Evolutionary conservation across 2,113 vertebrate genomes (phyloP).

Genomic region (Ptilorrhoa leucosticta): DNA sequence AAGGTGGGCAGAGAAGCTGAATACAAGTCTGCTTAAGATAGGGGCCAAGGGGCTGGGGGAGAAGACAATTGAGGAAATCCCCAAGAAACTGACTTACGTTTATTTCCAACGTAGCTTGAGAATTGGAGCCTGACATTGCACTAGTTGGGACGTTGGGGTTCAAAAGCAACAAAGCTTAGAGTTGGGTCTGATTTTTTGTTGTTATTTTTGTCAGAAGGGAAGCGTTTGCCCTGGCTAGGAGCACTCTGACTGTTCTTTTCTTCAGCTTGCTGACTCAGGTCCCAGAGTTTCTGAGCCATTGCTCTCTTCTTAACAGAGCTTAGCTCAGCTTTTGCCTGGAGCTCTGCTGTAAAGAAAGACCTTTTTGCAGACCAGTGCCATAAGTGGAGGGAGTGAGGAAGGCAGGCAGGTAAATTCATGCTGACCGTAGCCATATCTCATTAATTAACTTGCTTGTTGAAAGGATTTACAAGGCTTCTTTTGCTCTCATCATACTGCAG

Average conservation of each 20-base stretch:
- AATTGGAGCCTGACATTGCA: background rate
- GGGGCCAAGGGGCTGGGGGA: too few species aligned
- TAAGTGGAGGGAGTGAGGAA: background rate
- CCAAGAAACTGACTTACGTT: background rate
- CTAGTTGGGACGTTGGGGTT: background rate
- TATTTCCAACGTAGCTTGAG: background rate
- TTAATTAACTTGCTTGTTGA: constrained; percentile 17
- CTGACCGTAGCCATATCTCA: background rate
- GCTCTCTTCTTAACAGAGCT: background rate
- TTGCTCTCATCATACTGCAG: background rate
- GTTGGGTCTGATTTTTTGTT: background rate
- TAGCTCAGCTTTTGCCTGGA: constrained; percentile 45
- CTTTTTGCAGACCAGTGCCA: background rate
- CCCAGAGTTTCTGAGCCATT: background rate
- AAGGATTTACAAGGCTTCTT: constrained; percentile 41
- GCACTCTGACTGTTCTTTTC: background rate
- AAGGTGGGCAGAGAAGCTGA: background rate
- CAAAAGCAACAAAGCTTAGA: background rate
- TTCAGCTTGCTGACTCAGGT: constrained; percentile 36
- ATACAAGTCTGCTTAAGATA: background rate
- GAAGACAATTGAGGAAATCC: background rate
- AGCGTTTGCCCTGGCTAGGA: background rate
- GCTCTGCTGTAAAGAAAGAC: constrained; percentile 16
- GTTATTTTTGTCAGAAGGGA: background rate
- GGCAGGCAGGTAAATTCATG: constrained; percentile 18